Base-by-base conservation (phyloP, 1,140 invertebrate genomes). In the Drosophila arizonae region DNA sequence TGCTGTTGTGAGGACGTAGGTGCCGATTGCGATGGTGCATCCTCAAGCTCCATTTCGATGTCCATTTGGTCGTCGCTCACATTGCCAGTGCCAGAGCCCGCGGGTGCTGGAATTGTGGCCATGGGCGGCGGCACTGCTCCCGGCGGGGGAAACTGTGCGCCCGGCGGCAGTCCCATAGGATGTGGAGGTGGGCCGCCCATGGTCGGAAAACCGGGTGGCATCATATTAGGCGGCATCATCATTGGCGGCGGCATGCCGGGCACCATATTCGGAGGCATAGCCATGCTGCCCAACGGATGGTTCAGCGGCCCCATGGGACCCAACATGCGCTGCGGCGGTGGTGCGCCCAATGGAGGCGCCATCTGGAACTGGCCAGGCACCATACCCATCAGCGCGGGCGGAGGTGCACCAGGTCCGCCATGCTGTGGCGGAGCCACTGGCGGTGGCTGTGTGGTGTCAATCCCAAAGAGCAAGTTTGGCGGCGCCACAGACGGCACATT, bases 361-460 rank as follows among this genome's bases (percentile, higher is more conserved):
- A 93, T 90, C 30, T 91, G 92, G 64, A 93, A 93, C 58, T 91
- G 90, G 2, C 86, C 80, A 11, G 92, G 78, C 8, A 93, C 92
- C 71, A 94, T 82, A 58, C 94, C 93, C 65, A 94, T 94, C 39
- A 93, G 84, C 11, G 94, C 81, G 30, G 93, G 92, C 6, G 94
- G 92, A 30, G 93, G 82, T 15, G 65, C 79, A 8, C 79, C 84
- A 4, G 87, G 50, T 91, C 92, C 24, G 90, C 71, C 15, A 71
- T 85, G 81, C 30, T 77, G 93, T 13, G 94, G 93, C n/a, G 95
- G 93, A 30, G 94, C 93, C 9, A 88, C 90, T 21, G 95, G 94
- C 11, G 95, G 93, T 30, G 95, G 94, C 90, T 94, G 94, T 79
- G 94, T 94, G 26, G 94, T 95, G 72, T 95, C 94, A 21, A 95